Percentiles rank a stretch among this genome's conserved stretches.
Conservation (phyloP, 2,888 invertebrate genomes). For the Pyrgus malvae region DNA sequence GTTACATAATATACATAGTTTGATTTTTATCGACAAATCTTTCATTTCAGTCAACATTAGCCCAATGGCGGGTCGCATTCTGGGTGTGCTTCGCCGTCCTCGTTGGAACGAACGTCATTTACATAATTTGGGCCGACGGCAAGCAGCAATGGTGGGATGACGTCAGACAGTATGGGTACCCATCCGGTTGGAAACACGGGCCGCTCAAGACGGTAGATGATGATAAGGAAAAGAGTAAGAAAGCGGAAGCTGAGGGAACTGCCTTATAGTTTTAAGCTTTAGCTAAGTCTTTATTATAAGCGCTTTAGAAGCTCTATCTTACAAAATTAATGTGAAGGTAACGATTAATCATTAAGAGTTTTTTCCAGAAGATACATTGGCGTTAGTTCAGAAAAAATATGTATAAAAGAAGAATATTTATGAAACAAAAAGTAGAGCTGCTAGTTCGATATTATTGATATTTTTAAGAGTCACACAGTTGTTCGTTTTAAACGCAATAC, state of each 20-base stretch:
- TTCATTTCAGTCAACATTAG: constrained; percentile 78
- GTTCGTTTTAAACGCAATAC: too few relatives aligned
- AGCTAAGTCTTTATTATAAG: too few relatives aligned
- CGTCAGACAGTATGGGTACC: constrained; percentile 75
- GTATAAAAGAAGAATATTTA: too few relatives aligned
- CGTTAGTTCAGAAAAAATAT: too few relatives aligned
- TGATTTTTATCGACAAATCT: background rate
- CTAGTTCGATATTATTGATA: too few relatives aligned
- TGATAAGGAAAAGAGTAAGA: constrained; percentile 66
- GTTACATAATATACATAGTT: too few relatives aligned
- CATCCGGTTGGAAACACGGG: constrained; percentile 68
- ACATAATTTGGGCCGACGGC: constrained; percentile 85
- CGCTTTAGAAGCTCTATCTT: too few relatives aligned
- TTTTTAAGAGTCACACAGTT: too few relatives aligned
- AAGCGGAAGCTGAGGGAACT: constrained; percentile 50
- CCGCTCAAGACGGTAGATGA: constrained; percentile 51
- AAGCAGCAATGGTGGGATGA: constrained; percentile 89
- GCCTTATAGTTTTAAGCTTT: constrained; percentile 31
- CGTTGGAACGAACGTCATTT: constrained; percentile 84
- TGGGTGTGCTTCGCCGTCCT: constrained; percentile 87
- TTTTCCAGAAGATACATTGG: too few relatives aligned
- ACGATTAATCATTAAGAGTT: too few relatives aligned
- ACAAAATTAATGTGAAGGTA: too few relatives aligned
- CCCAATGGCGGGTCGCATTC: constrained; percentile 87
- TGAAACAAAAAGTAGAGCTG: too few relatives aligned